Conservation (phyloP, 1,140 invertebrate genomes). For the Eueides isabella region DNA sequence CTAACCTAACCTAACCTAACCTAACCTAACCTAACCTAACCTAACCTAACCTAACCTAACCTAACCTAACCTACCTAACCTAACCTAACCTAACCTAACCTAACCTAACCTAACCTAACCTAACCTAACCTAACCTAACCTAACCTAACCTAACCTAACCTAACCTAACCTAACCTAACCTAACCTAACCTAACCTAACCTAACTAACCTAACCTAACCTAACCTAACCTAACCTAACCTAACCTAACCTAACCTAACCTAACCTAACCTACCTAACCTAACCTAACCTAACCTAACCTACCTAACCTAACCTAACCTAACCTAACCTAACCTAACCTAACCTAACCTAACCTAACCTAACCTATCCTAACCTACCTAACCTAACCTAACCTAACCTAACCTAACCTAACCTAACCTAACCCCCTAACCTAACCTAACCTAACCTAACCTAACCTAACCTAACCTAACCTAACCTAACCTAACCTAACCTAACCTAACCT, state of each 20-base stretch:
- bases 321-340: conserved; percentile 6
- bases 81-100: conserved; percentile 44
- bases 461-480: conserved; percentile 16
- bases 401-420: no score
- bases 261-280: no score
- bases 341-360: conserved; percentile 28
- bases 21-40: conserved; percentile 53
- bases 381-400: no score
- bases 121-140: conserved; percentile 39
- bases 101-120: conserved; percentile 40
- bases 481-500: conserved; percentile 48
- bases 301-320: conserved; percentile 35
- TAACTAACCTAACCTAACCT: conserved; percentile 44
- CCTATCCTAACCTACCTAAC: no score
- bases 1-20: conserved; percentile 40
- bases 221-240: conserved; percentile 47
- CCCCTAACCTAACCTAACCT: no score
- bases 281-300: no score
- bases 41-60: conserved; percentile 56
- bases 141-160: conserved; percentile 26
- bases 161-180: conserved; percentile 20
- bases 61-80: no score
- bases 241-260: conserved; percentile 47
- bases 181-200: conserved; percentile 21
- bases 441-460: conserved; percentile 35